Base-by-base conservation (phyloP, 2,113 vertebrate genomes). In the Rhinolophus ferrumequinum region DNA sequence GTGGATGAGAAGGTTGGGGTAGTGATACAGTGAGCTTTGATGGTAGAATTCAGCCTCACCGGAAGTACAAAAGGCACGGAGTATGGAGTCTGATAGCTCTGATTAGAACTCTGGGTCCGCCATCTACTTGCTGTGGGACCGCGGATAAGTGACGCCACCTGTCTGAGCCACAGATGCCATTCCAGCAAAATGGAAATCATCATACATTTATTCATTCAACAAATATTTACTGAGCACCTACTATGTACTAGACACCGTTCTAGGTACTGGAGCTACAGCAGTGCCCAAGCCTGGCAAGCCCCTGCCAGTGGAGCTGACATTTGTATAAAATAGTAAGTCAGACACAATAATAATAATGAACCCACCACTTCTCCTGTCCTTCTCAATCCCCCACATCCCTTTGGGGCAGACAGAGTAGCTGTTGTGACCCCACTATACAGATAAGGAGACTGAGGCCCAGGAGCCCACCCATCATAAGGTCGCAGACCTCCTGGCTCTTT, bases 51-150 rank as follows among this genome's bases (percentile, higher is more conserved):
- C 26, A 85, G 50, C n/a, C 79, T 60, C 24, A 0, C 6, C 4
- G 50, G 50, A 80, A 28, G 16, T 30, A 26, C 35, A 38, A 58
- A 26, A 22, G 0, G 1, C 9, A 2, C 7, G 1, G n/a, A 76
- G 0, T 0, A 13, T 2, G 0, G 38, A 12, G 6, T 16, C 28
- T 38, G 8, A 16, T 1, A 33, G 47, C 66, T 56, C 44, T 41
- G 15, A 19, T 9, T 9, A 80, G 80, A 82, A 13, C 26, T 35
- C 52, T 2, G 1, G 15, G 14, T 70, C 28, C 0, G 8, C 33
- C 52, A 54, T 15, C 21, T 33, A 8, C 44, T 64, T 5, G 0
- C 62, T 15, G 18, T 56, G 84, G 84, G 41, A 38, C 66, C 16
- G 1, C 6, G 8, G 26, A 16, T 26, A 9, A 52, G 19, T 47